Conservation (phyloP, 2,888 invertebrate genomes). For the Eupithecia centaureata region DNA sequence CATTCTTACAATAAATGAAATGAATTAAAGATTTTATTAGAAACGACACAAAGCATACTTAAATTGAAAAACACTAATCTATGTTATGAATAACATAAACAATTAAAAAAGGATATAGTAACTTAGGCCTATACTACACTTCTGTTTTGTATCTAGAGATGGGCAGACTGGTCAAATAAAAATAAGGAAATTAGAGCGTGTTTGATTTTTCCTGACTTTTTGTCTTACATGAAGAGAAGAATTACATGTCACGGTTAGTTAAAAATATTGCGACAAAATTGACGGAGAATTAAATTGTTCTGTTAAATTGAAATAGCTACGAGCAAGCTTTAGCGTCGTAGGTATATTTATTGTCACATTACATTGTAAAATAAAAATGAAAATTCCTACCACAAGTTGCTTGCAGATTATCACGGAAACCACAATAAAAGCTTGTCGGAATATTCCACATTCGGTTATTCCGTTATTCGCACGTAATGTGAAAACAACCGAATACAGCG, state of each 20-base stretch:
- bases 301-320: background rate
- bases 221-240: too few species aligned
- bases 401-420: slow-evolving; percentile 19
- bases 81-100: too few species aligned
- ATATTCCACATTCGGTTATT: slow-evolving; percentile 28
- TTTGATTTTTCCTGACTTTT: too few species aligned
- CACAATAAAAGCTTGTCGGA: slow-evolving; percentile 30
- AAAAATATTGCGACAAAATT: background rate
- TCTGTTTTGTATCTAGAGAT: too few species aligned
- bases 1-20: background rate
- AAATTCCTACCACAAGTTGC: slow-evolving; percentile 3
- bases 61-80: too few species aligned
- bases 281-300: background rate
- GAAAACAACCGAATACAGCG: slow-evolving; percentile 15
- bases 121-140: too few species aligned
- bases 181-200: too few species aligned
- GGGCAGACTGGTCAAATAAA: too few species aligned
- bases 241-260: too few species aligned
- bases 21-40: too few species aligned
- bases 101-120: too few species aligned
- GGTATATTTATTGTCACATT: background rate
- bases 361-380: background rate
- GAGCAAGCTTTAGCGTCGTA: background rate
- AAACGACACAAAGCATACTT: too few species aligned
- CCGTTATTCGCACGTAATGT: slow-evolving; percentile 29